phyloP scores from a whole-genome alignment of 2,113 vertebrate species.

The Amphiprion ocellaris region DNA sequence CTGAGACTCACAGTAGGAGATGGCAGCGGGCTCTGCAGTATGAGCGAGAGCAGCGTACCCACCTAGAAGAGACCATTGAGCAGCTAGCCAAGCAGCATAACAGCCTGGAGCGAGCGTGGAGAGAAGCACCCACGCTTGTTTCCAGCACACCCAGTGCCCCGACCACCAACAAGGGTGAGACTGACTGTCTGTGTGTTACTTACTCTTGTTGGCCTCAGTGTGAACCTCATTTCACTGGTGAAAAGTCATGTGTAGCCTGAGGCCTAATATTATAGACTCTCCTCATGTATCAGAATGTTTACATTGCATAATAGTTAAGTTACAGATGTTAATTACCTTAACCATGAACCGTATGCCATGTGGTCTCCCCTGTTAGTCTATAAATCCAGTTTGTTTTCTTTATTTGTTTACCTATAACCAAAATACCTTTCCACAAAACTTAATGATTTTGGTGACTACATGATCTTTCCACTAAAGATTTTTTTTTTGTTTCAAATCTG shows the following conservation, averaged over 20 bases:
- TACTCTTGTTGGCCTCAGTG: background rate
- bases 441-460: background rate
- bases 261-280: constrained; percentile 16
- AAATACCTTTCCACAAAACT: background rate
- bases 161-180: constrained; percentile 87
- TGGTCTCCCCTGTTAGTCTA: background rate
- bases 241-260: constrained; percentile 37
- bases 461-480: background rate
- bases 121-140: constrained; percentile 86
- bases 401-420: background rate
- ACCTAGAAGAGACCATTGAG: constrained; percentile 97
- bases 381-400: background rate
- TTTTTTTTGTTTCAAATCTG: background rate
- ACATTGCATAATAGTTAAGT: constrained; percentile 10
- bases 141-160: constrained; percentile 75
- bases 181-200: background rate
- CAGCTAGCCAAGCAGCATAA: constrained; percentile 99
- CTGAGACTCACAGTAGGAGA: constrained; percentile 93
- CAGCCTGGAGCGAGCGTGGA: constrained; percentile 96
- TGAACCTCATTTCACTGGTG: background rate
- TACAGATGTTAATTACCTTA: constrained; percentile 24
- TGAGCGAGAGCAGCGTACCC: constrained; percentile 95
- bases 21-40: constrained; percentile 97
- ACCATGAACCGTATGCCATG: background rate
- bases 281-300: constrained; percentile 10